These are phyloP conservation scores for Lagorchestes hirsutus DNA, from an alignment of 2,797 vertebrate genomes.

Conservation along the genomic window DNA sequence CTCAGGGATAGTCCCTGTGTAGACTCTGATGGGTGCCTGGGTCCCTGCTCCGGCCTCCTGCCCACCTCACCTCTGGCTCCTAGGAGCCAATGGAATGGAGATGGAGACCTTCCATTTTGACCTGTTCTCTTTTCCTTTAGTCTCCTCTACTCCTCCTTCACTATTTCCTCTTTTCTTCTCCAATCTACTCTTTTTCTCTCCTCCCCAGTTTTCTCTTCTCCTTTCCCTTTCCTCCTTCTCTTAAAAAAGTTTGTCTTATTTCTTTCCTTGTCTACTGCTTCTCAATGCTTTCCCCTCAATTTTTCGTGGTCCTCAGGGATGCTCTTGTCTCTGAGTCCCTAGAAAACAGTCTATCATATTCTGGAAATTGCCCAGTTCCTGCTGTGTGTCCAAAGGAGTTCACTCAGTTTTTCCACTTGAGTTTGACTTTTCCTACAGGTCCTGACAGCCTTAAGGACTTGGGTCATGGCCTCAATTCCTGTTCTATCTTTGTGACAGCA, in stretches of 20 bases:
- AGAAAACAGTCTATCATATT: conserved; percentile 67
- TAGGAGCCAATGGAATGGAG: rapidly evolving
- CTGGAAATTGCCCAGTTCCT: conserved; percentile 55
- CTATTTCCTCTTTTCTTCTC: neutral
- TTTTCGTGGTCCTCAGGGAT: conserved; percentile 59
- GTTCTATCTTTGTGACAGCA: neutral
- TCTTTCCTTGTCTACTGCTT: neutral
- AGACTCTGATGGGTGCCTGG: neutral
- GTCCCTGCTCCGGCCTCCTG: neutral
- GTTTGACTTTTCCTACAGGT: conserved; percentile 31
- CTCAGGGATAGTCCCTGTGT: neutral
- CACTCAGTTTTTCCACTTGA: conserved; percentile 16
- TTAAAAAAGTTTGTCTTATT: neutral
- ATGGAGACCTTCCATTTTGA: neutral
- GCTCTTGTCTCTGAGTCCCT: conserved; percentile 27
- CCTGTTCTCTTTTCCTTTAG: neutral
- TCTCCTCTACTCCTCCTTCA: neutral
- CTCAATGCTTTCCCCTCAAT: conserved; percentile 53
- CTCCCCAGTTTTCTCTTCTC: neutral
- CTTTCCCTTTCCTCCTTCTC: neutral
- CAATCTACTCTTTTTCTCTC: neutral
- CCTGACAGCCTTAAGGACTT: conserved; percentile 4
- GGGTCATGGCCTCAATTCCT: neutral
- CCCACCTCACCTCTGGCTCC: neutral
- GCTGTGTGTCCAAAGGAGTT: conserved; percentile 48